Evolutionary conservation across 2,113 vertebrate species (phyloP).

Genomic region (Furnarius figulus): DNA sequence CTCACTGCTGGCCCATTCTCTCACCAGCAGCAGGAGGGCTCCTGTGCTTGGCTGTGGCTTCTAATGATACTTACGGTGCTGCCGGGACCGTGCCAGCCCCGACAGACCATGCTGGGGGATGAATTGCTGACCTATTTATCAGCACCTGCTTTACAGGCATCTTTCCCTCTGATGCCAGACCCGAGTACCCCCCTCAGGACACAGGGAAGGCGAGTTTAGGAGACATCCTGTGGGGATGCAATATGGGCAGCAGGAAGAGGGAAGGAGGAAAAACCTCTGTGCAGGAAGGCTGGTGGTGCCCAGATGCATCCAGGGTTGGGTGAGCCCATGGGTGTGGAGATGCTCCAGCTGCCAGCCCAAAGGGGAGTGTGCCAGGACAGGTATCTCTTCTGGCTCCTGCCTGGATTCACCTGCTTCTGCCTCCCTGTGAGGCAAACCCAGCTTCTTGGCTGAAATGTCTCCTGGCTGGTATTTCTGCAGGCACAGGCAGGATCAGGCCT

Average conservation of each 20-base stretch:
- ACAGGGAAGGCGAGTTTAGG: accelerated
- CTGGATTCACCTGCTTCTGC: accelerated
- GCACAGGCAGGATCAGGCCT: not conserved
- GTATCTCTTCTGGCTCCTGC: not conserved
- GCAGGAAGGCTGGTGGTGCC: not conserved
- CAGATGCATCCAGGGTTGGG: accelerated
- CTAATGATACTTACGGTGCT: accelerated
- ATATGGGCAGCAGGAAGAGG: accelerated
- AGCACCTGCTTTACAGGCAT: slow-evolving; percentile 35
- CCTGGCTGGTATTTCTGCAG: not conserved
- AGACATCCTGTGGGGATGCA: accelerated
- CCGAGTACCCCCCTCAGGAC: not conserved
- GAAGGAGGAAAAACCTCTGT: not conserved
- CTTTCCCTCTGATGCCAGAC: slow-evolving; percentile 25
- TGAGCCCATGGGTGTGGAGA: accelerated
- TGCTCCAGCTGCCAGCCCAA: not conserved
- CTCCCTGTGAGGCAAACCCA: accelerated
- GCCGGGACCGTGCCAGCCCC: not conserved
- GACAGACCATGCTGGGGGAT: not conserved
- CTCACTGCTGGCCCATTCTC: not conserved
- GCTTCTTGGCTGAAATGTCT: accelerated
- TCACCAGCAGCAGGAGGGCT: not conserved
- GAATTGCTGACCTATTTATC: slow-evolving; percentile 56
- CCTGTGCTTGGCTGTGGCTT: accelerated
- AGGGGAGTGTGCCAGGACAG: accelerated